Conservation (phyloP, 2,888 invertebrate genomes). For the Allolobophora icterica region DNA sequence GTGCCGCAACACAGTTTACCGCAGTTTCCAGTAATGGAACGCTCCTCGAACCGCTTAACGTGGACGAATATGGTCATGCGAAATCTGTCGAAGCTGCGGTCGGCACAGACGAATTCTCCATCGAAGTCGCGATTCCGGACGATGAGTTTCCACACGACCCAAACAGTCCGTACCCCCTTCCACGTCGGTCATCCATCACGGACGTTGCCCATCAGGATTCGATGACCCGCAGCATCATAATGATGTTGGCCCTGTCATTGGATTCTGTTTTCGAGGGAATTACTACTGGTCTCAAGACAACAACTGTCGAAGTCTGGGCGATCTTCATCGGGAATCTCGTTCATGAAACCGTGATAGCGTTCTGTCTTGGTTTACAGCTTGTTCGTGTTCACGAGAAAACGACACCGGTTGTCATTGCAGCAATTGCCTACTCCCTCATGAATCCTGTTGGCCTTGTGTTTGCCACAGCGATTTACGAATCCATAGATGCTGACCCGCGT, state of each 20-base stretch:
- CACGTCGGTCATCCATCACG: slow-evolving; percentile 40
- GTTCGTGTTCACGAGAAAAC: slow-evolving; percentile 35
- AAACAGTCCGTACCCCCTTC: slow-evolving; percentile 37
- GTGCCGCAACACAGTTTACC: not conserved
- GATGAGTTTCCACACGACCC: slow-evolving; percentile 5
- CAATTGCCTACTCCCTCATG: slow-evolving; percentile 39
- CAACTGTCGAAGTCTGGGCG: slow-evolving; percentile 41
- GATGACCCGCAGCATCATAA: slow-evolving; percentile 38
- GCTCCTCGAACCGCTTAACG: not conserved
- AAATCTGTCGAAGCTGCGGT: not conserved
- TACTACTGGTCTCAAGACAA: slow-evolving; percentile 43
- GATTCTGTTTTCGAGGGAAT: slow-evolving; percentile 46
- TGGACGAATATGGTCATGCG: not conserved
- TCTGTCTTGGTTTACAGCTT: slow-evolving; percentile 46
- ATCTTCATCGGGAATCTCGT: slow-evolving; percentile 45
- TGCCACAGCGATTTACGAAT: slow-evolving; percentile 39
- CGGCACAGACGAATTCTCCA: not conserved
- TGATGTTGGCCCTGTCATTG: slow-evolving; percentile 45
- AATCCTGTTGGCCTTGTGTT: slow-evolving; percentile 40
- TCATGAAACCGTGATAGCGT: slow-evolving; percentile 46
- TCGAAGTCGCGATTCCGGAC: not conserved
- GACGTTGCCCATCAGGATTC: slow-evolving; percentile 42
- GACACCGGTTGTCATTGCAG: slow-evolving; percentile 34
- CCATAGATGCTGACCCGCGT: slow-evolving; percentile 7
- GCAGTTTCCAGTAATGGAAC: not conserved